Base-by-base conservation (phyloP, 2,797 vertebrate species). In the Propithecus perrieri region DNA sequence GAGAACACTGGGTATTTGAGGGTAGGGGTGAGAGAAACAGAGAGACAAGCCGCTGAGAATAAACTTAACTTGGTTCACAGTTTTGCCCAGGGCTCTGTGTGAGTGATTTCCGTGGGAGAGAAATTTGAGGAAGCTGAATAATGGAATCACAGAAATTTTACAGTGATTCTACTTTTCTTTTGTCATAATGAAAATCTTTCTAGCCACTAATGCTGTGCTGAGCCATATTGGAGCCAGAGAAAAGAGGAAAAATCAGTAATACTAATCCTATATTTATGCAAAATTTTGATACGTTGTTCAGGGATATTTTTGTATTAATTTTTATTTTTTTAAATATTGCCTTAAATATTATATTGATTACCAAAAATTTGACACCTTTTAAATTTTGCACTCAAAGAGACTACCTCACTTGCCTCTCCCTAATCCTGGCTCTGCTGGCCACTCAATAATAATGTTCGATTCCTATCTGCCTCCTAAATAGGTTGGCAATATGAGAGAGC, bases 101-200 rank as follows among this genome's bases (percentile, higher is more conserved):
- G 41, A 80, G 11, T 88, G 43, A 85, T 67, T 28, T 72, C 63
- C 17, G 1, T n/a, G 33, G 13, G 33, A 88, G 8, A 84, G 61
- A 92, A 74, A 94, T 76, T 33, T 83, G 33, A 90, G 26, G 41
- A 79, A 71, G 76, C 38, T 75, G 35, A 76, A 14, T 89, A 86
- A 78, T 57, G 59, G 10, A 90, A 85, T 8, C 59, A 30, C 0
- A 55, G 69, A 91, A 48, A 89, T 50, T 14, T 91, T 63, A 57
- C 7, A 50, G 20, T 33, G 33, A 81, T 95, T 90, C 20, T 88
- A 30, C 26, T 92, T 85, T 87, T 67, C 35, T 97, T 96, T 88
- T 48, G 13, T 83, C 35, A n/a, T 81, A 87, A 74, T 72, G 55
- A 89, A 72, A 65, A 53, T 2, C 4, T 88, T 95, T 81, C 35